phyloP scores from a whole-genome alignment of 2,797 vertebrate species.

The Myoxocephalus aenaeus region DNA sequence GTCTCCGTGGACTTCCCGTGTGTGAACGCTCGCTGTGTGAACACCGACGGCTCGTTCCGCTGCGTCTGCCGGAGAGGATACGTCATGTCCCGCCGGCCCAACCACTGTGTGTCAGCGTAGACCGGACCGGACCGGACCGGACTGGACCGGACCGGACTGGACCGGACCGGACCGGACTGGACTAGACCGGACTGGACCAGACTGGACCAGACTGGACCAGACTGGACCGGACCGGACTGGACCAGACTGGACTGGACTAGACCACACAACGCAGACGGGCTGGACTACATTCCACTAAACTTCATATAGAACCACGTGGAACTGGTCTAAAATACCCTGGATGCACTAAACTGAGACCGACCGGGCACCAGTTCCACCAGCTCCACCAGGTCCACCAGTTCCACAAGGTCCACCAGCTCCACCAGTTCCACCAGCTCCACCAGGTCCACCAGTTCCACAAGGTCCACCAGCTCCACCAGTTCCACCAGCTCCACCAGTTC shows the following conservation, averaged over 20 bases:
- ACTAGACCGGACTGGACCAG: background rate
- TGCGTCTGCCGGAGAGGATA: conserved; percentile 89
- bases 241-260: too few relatives aligned
- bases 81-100: conserved; percentile 80
- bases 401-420: background rate
- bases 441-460: too few relatives aligned
- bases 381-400: background rate
- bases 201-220: background rate
- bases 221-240: too few relatives aligned
- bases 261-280: too few relatives aligned
- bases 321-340: conserved; percentile 8
- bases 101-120: conserved; percentile 85
- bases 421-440: too few relatives aligned
- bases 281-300: background rate
- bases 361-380: background rate
- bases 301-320: background rate
- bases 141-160: background rate
- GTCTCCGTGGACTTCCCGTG: conserved; percentile 76
- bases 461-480: too few relatives aligned
- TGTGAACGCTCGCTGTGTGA: conserved; percentile 87
- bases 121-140: background rate
- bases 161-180: background rate
- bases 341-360: conserved; percentile 16
- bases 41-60: conserved; percentile 90
- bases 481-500: too few relatives aligned